Base-by-base conservation (phyloP, 2,888 invertebrate species). In the Xestia rhomboidea region DNA sequence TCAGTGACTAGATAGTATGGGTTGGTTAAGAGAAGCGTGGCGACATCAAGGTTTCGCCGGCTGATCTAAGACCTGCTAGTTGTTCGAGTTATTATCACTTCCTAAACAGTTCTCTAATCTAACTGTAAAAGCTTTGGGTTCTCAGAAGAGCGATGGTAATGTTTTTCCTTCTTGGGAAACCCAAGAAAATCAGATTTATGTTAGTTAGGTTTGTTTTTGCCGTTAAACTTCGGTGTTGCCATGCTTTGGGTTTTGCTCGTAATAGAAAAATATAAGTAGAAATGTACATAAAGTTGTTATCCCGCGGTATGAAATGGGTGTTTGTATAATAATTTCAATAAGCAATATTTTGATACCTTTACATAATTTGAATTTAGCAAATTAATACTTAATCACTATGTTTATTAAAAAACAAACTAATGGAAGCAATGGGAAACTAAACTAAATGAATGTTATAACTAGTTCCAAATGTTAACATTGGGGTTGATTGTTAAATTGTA, bases 271-370 rank as follows among this genome's bases (percentile, higher is more conserved):
- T 51, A 38, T 4, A 67, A 80, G 68, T 63, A 76, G 66, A 46
- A 46, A 74, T 80, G 77, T 81, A 74, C 73, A 75, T 77, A 69
- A 69, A 71, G 51, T 73, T 83, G 76, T 79, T 86, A 72, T 54
- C 62, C 27, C 62, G 79, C 69, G 79, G 66, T 79, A 79, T 66
- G 41, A 72, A 79, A 79, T 71, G 73, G 44, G 76, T 73, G 70
- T 86, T 77, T 85, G 44, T 71, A 69, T 84, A 83, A 79, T 82
- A 82, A 82, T 79, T 75, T 87, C 77, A 82, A 85, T 75, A 87
- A 87, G 85, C 85, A 86, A 86, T 86, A 87, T 87, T 82, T 87
- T 84, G 72, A 82, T 82, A 87, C 68, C 78, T 72, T 81, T 67
- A 78, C 71, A 81, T 79, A 68, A 76, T 74, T 82, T 81, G 60